Evolutionary conservation across 2,797 vertebrate genomes (phyloP).

Genomic region (Gymnoscopelus braueri): DNA sequence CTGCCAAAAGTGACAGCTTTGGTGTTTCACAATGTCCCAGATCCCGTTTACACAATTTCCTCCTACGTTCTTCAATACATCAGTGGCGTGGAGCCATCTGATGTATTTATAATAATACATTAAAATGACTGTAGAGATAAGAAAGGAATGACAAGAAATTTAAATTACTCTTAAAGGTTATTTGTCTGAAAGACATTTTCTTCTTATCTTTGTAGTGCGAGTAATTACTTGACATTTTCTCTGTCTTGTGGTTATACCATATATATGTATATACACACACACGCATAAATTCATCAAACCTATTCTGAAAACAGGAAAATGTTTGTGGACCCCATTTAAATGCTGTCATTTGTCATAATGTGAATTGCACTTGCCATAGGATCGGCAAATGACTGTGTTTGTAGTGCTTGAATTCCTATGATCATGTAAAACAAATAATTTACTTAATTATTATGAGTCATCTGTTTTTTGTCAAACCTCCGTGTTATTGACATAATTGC

Average conservation of each 20-base stretch:
- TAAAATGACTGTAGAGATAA: conserved; percentile 14
- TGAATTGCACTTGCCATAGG: conserved; percentile 35
- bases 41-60: conserved; percentile 15
- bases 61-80: conserved; percentile 5
- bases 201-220: conserved; percentile 11
- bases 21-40: not conserved
- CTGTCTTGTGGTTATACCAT: not conserved
- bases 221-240: conserved; percentile 28
- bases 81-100: conserved; percentile 7
- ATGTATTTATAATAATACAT: not conserved
- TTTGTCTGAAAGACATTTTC: conserved; percentile 31
- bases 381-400: conserved; percentile 21
- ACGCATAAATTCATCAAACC: not conserved
- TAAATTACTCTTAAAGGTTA: conserved; percentile 28
- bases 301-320: not conserved
- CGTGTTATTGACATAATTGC: conserved; percentile 14
- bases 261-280: too few species aligned
- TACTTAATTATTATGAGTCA: conserved; percentile 20
- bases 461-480: conserved; percentile 19
- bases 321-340: conserved; percentile 8
- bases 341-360: conserved; percentile 26
- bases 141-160: conserved; percentile 5
- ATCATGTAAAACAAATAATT: conserved; percentile 28
- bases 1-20: conserved; percentile 34
- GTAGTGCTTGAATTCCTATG: conserved; percentile 28